Conservation (phyloP, 1,140 invertebrate species). For the Lineus longissimus region DNA sequence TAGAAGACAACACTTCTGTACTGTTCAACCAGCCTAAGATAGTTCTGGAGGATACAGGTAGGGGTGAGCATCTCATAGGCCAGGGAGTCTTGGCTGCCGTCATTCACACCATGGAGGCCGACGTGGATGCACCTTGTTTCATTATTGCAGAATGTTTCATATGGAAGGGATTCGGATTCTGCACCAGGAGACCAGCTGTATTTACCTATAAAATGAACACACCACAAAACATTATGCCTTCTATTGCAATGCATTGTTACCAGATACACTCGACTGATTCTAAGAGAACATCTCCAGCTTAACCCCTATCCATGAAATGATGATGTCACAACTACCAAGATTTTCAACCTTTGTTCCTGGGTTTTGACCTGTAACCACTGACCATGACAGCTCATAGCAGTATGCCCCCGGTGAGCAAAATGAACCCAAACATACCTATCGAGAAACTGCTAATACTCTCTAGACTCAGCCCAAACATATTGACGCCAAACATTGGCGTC, state of each 20-base stretch:
- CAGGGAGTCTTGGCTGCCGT: constrained; percentile 35
- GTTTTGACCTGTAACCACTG: too few relatives aligned
- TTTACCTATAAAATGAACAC: constrained; percentile 24
- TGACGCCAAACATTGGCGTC: too few relatives aligned
- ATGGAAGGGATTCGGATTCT: constrained; percentile 27
- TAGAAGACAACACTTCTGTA: constrained; percentile 89
- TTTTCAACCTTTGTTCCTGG: too few relatives aligned
- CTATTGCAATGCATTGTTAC: too few relatives aligned
- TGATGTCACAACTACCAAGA: too few relatives aligned
- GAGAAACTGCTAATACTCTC: constrained; percentile 36
- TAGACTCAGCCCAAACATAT: constrained; percentile 30
- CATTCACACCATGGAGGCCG: constrained; percentile 29
- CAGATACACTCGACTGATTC: too few relatives aligned
- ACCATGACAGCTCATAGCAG: too few relatives aligned
- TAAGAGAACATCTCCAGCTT: too few relatives aligned
- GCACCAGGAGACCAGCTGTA: constrained; percentile 36
- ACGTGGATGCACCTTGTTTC: constrained; percentile 26
- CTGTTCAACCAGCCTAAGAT: constrained; percentile 56
- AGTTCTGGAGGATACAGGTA: constrained; percentile 39
- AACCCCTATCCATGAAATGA: too few relatives aligned
- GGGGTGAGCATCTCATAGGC: constrained; percentile 49
- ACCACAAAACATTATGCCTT: too few relatives aligned
- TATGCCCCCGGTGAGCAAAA: too few relatives aligned
- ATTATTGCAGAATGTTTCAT: constrained; percentile 34
- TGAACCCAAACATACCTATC: constrained; percentile 35